These are phyloP conservation scores for Drosophila leonis DNA, from an alignment of 2,888 invertebrate genomes.

Conservation along the genomic window DNA sequence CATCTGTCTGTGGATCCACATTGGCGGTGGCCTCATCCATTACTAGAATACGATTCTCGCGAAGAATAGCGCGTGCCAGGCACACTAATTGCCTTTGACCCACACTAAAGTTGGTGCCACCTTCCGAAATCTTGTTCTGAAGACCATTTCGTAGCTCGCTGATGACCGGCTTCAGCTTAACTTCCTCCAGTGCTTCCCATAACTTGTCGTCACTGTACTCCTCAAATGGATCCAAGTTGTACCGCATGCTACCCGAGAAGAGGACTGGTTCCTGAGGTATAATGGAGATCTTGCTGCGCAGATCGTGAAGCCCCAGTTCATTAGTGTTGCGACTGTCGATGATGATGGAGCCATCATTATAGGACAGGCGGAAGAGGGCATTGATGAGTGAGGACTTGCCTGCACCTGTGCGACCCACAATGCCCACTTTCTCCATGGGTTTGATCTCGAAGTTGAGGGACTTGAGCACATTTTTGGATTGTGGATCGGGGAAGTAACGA, in stretches of 20 bases:
- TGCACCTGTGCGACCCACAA: constrained; percentile 90
- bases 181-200: constrained; percentile 94
- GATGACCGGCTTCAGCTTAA: constrained; percentile 89
- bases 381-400: constrained; percentile 91
- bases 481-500: constrained; percentile 88
- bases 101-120: constrained; percentile 94
- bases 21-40: constrained; percentile 97
- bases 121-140: constrained; percentile 90
- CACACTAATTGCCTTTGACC: constrained; percentile 96
- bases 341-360: constrained; percentile 90
- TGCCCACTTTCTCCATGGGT: constrained; percentile 89
- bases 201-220: constrained; percentile 92
- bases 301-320: constrained; percentile 90
- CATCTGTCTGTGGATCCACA: constrained; percentile 95
- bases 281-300: constrained; percentile 92
- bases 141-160: constrained; percentile 89
- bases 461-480: constrained; percentile 91
- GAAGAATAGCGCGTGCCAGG: constrained; percentile 94
- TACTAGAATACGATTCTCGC: constrained; percentile 94
- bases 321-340: constrained; percentile 92
- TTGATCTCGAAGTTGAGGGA: constrained; percentile 88
- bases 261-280: constrained; percentile 94
- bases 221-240: constrained; percentile 95
- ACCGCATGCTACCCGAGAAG: constrained; percentile 94
- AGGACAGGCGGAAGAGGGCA: constrained; percentile 92